Base-by-base conservation (phyloP, 2,797 vertebrate species). In the Bufotes viridis region DNA sequence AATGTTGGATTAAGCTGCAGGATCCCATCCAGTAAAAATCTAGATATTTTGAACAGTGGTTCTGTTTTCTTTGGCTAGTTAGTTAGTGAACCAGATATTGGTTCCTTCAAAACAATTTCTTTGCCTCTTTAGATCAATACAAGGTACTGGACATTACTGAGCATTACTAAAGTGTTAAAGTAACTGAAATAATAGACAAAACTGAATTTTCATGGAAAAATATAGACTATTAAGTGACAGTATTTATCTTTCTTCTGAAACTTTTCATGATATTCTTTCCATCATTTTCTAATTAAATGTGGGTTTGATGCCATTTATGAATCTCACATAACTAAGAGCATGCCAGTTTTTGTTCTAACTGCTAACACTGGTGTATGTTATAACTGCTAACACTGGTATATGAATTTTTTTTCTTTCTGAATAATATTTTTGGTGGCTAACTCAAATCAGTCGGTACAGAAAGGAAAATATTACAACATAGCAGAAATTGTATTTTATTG, bases 1-100 rank as follows among this genome's bases (percentile, higher is more conserved):
- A 22, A 81, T n/a, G 67, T 87, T 87, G 58, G 84, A 69, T 17
- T 29, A 34, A 24, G n/a, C 8, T 78, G 34, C 70, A 82, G 80
- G 29, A 83, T 24, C 29, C 20, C 20, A 67, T 83, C 72, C 57
- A 72, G 61, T 81, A 72, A 53, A 82, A 82, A 63, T 34, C 24
- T 3, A 57, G 67, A 63, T 75, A 75, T 69, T 81, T 67, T 24
- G 57, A 88, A 61, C 76, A 81, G 82, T 79, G 65, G 51, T 72
- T 80, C 49, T 72, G 49, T 81, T 85, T 58, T 85, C 53, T 12
- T 78, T 78, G 58, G 58, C 74, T 42, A 63, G 34, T 20, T 22
- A 78, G 29, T 24, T 10, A 65, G 10, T 53, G 18, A n/a, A 53
- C 20, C 60, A 85, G 60, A 84, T 84, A 60, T 24, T 18, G 51